Evolutionary conservation across 2,888 invertebrate species (phyloP).

Genomic region (Thymelicus acteon): DNA sequence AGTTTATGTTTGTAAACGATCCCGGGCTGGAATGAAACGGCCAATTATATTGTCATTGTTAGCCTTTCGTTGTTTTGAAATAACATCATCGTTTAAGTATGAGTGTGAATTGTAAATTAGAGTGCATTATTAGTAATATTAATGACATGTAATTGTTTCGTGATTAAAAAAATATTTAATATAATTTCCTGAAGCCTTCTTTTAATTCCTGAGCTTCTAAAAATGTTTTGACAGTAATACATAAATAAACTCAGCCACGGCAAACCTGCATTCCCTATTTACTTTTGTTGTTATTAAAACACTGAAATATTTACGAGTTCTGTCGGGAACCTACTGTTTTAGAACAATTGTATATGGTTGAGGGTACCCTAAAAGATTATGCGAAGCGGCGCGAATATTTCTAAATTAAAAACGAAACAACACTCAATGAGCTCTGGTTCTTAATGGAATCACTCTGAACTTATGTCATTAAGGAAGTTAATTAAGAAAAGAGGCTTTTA

Average conservation of each 20-base stretch:
- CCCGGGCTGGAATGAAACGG: not conserved
- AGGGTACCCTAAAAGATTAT: slow-evolving; percentile 10
- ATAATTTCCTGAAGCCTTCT: too few relatives aligned
- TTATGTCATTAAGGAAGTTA: slow-evolving; percentile 59
- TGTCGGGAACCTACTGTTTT: not conserved
- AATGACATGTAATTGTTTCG: too few relatives aligned
- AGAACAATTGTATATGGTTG: not conserved
- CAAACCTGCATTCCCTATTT: too few relatives aligned
- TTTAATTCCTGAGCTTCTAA: too few relatives aligned
- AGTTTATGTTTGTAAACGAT: not conserved
- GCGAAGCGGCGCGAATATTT: slow-evolving; percentile 12
- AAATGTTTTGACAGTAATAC: too few relatives aligned
- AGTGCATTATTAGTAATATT: too few relatives aligned
- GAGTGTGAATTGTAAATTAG: not conserved
- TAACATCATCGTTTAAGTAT: not conserved
- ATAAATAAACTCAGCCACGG: too few relatives aligned
- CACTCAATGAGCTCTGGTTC: slow-evolving; percentile 45
- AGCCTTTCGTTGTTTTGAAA: not conserved
- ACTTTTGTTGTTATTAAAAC: too few relatives aligned
- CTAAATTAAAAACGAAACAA: slow-evolving; percentile 47
- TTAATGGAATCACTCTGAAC: slow-evolving; percentile 45
- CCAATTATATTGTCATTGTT: not conserved
- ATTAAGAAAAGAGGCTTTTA: slow-evolving; percentile 63
- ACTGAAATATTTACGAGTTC: too few relatives aligned
- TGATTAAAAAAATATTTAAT: too few relatives aligned